Conservation (phyloP, 2,113 vertebrate genomes). For the Misgurnus anguillicaudatus region DNA sequence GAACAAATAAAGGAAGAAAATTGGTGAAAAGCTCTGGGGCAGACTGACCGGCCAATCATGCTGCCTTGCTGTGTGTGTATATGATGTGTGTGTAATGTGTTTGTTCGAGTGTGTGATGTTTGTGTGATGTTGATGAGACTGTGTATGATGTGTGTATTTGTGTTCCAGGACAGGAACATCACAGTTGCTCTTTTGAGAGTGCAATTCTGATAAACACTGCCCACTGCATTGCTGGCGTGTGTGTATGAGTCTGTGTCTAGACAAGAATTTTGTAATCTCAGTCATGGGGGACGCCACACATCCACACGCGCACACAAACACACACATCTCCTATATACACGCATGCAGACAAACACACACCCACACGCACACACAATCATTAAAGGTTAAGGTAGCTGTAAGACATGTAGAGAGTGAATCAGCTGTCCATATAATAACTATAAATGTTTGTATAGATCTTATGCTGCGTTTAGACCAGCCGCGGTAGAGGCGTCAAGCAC, state of each 20-base stretch:
- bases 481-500: too few relatives aligned
- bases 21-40: background rate
- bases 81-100: slow-evolving; percentile 4
- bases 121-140: too few relatives aligned
- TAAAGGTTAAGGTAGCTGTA: too few relatives aligned
- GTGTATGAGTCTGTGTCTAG: slow-evolving; percentile 43
- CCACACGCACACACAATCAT: too few relatives aligned
- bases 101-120: too few relatives aligned
- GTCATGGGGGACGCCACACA: background rate
- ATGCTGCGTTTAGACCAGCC: too few relatives aligned
- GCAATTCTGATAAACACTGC: slow-evolving; percentile 58
- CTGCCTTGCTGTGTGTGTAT: slow-evolving; percentile 8
- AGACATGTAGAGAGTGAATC: too few relatives aligned
- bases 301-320: slow-evolving; percentile 17
- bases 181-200: slow-evolving; percentile 56
- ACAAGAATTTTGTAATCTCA: slow-evolving; percentile 45
- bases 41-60: slow-evolving; percentile 8
- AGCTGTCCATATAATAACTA: too few relatives aligned
- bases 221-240: slow-evolving; percentile 13
- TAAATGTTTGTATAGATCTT: too few relatives aligned
- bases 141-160: slow-evolving; percentile 33
- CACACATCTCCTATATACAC: slow-evolving; percentile 27
- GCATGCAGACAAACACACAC: too few relatives aligned
- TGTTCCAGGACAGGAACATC: slow-evolving; percentile 40
- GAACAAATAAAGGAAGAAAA: background rate